phyloP scores from a whole-genome alignment of 2,797 vertebrate genomes.

The Mareca strepera region DNA sequence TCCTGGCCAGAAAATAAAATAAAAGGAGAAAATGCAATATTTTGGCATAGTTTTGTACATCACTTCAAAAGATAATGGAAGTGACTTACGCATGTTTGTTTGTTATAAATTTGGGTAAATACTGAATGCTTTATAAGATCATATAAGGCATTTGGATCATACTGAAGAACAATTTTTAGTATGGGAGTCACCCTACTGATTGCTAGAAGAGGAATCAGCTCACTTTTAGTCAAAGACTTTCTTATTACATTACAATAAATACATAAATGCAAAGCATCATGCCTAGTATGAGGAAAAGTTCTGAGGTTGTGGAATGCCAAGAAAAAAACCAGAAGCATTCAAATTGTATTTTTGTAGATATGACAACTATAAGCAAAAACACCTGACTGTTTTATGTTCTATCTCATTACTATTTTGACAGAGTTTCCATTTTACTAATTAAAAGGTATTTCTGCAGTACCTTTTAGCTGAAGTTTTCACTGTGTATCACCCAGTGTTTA shows the following conservation, averaged over 20 bases:
- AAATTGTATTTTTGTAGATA: background rate
- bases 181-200: background rate
- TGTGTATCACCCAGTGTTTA: background rate
- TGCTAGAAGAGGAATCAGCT: background rate
- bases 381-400: background rate
- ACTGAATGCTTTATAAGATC: background rate
- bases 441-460: background rate
- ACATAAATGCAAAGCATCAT: background rate
- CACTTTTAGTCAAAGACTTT: background rate
- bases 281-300: background rate
- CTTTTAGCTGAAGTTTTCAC: background rate
- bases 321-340: background rate
- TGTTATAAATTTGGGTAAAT: background rate
- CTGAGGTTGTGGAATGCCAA: background rate
- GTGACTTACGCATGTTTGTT: background rate
- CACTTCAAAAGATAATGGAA: background rate
- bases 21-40: background rate
- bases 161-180: background rate
- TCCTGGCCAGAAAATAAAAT: background rate
- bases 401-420: background rate
- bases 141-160: background rate
- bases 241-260: background rate
- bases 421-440: background rate
- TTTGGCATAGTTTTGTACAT: background rate
- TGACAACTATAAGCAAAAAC: background rate